Evolutionary conservation across 2,113 vertebrate species (phyloP), one percentile per base, ranked within the genome.

Genomic region (Morphnarchus princeps): DNA sequence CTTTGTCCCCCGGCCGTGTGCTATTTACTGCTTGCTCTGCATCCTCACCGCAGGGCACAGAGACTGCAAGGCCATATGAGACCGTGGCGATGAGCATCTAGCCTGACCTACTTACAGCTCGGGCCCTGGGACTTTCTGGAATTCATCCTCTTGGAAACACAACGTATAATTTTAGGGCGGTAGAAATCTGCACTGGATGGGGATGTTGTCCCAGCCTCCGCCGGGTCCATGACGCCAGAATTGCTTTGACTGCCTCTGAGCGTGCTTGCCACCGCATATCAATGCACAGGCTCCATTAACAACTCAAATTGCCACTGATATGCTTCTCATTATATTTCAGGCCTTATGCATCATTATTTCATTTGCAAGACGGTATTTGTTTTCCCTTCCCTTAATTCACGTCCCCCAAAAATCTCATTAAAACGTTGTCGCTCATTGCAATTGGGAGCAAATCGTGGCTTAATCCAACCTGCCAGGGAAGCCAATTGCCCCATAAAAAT

Each of bases 71-170:
- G 91, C 91, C 70, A 12, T 69, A 73, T 5, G 93, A 92, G 93
- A 96, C 29, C 54, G 29, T 52, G 87, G 96, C 1, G 82, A 73
- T 81, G 95, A 92, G 29, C 94, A 84, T 94, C 94, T 42, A 73
- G 67, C 67, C 96, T 96, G 96, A 96, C 95, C 96, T 96, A 95
- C 92, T 96, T 95, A 95, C 78, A 96, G 90, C 69, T 69, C 4
- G 6, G 89, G 87, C 96, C 87, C 87, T 78, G 95, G 96, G 92
- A 95, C 96, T 54, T 91, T 49, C 40, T 76, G 93, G 73, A 67
- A 87, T 93, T 36, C 93, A 87, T 97, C 93, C 95, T 95, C 76
- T 88, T 54, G 21, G 58, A 95, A 86, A 15, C 58, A 61, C 87
- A 22, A 40, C 2, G 5, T 50, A 9, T 19, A 9, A 67, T 94